These are phyloP conservation scores for Neoniphon sammara DNA, from an alignment of 2,797 vertebrate genomes.

Conservation along the genomic window DNA sequence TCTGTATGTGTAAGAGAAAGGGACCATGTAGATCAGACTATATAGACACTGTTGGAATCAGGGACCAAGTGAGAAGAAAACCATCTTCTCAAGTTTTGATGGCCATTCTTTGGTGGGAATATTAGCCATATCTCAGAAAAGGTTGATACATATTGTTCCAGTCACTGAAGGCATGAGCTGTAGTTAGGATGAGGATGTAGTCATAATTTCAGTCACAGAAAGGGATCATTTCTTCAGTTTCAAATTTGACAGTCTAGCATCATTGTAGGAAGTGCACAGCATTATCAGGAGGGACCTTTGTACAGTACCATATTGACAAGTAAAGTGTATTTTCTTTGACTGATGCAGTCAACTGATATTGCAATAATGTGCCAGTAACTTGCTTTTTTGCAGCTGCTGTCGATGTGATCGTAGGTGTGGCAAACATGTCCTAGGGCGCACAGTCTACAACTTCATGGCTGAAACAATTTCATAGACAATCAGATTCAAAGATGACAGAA, in stretches of 20 bases:
- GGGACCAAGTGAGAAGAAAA: constrained; percentile 22
- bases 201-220: constrained; percentile 15
- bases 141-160: background rate
- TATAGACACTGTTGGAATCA: constrained; percentile 17
- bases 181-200: constrained; percentile 8
- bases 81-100: background rate
- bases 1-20: background rate
- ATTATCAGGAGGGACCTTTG: constrained; percentile 7
- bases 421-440: constrained; percentile 3
- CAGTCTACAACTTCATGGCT: constrained; percentile 5
- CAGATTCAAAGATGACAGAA: constrained; percentile 1
- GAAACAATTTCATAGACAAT: constrained; percentile 35
- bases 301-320: background rate
- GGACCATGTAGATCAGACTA: background rate
- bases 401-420: constrained; percentile 6
- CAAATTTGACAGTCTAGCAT: constrained; percentile 16
- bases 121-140: constrained; percentile 35
- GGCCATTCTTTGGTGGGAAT: background rate
- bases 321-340: constrained; percentile 12
- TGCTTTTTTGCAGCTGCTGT: constrained; percentile 34
- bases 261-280: constrained; percentile 12
- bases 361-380: constrained; percentile 20
- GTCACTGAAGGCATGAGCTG: constrained; percentile 1
- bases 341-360: constrained; percentile 3
- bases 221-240: constrained; percentile 20